phyloP scores from a whole-genome alignment of 2,888 invertebrate genomes.

The Prenolepis imparis region DNA sequence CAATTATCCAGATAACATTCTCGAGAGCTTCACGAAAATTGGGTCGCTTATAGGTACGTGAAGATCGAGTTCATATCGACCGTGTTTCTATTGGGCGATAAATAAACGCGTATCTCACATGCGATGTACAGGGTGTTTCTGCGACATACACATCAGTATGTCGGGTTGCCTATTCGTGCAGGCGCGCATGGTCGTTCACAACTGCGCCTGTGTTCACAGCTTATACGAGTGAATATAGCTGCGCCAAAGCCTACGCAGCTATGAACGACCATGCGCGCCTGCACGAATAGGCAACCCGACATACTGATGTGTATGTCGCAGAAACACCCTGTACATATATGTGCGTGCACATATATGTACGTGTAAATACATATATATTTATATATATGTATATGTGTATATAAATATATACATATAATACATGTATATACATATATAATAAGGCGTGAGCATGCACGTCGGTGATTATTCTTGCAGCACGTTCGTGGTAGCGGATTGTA shows the following conservation, averaged over 20 bases:
- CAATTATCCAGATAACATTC: slow-evolving; percentile 28
- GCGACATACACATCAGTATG: no score
- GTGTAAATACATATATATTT: not conserved
- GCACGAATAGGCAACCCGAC: no score
- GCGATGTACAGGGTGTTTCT: no score
- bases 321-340: no score
- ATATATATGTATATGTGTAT: slow-evolving; percentile 3
- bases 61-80: slow-evolving; percentile 50
- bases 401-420: not conserved
- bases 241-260: no score
- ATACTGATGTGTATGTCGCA: no score
- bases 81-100: slow-evolving; percentile 32
- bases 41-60: slow-evolving; percentile 29
- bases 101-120: slow-evolving; percentile 39
- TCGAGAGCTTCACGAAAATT: slow-evolving; percentile 48
- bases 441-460: not conserved
- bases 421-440: not conserved
- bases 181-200: no score
- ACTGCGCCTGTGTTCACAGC: no score
- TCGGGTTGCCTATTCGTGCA: no score
- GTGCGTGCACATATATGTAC: not conserved
- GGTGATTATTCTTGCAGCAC: slow-evolving; percentile 31
- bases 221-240: no score
- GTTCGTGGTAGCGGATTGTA: slow-evolving; percentile 50
- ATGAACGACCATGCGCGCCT: no score